These are phyloP conservation scores for Montipora cactus DNA, from an alignment of 64 coral and sea anemone genomes.

Conservation along the genomic window DNA sequence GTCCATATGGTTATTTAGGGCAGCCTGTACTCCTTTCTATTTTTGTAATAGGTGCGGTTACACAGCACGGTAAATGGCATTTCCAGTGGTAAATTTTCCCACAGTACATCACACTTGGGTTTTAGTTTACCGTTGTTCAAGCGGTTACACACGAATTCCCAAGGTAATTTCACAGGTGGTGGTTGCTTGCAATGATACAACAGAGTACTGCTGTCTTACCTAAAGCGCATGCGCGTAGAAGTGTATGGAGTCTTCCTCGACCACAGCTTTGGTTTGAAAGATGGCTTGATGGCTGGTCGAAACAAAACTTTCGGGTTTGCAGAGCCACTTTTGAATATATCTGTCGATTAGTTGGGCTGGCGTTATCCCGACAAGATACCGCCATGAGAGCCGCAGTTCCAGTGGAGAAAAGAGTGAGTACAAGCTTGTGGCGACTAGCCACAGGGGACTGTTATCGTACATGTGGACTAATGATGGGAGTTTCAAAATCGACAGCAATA, in stretches of 20 bases:
- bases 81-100: constrained; percentile 31
- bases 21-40: too few species aligned
- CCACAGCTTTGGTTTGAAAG: constrained; percentile 68
- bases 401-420: constrained; percentile 22
- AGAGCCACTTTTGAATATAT: constrained; percentile 55
- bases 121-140: constrained; percentile 28
- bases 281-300: constrained; percentile 50
- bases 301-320: constrained; percentile 52
- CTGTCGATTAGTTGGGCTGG: constrained; percentile 52
- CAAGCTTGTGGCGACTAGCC: constrained; percentile 23
- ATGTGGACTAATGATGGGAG: constrained; percentile 28
- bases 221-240: background rate
- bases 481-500: constrained; percentile 40
- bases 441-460: constrained; percentile 40
- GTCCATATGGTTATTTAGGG: too few species aligned
- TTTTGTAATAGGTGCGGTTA: too few species aligned
- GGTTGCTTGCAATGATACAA: constrained; percentile 38
- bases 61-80: too few species aligned
- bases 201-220: constrained; percentile 51
- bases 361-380: constrained; percentile 4
- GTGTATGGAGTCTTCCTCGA: constrained; percentile 39
- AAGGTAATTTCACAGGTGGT: constrained; percentile 55
- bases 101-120: constrained; percentile 42
- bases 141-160: constrained; percentile 27
- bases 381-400: constrained; percentile 34